Conservation (phyloP, 2,888 invertebrate species). For the Hoplodrina blanda region DNA sequence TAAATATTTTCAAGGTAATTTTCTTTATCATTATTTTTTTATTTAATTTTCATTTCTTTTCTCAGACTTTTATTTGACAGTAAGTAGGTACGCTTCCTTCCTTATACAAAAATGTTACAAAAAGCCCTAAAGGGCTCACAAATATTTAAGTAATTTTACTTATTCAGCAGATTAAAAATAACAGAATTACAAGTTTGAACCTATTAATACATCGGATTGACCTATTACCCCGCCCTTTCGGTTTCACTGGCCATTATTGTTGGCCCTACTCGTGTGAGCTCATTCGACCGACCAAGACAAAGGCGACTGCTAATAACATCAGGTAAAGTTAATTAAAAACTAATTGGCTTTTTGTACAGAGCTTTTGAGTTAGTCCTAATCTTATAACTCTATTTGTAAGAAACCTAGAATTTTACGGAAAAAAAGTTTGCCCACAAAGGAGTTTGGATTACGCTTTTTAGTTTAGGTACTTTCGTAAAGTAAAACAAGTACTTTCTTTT, state of each 20-base stretch:
- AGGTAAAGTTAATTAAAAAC: slow-evolving; percentile 28
- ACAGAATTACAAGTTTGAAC: slow-evolving; percentile 6
- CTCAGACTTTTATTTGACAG: no score
- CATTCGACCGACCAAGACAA: slow-evolving; percentile 33
- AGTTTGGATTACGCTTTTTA: slow-evolving; percentile 17
- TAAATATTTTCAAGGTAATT: no score
- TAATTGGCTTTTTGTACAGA: slow-evolving; percentile 6
- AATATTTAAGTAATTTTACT: background rate
- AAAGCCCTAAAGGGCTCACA: no score
- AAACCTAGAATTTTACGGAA: background rate
- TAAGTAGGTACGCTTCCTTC: no score
- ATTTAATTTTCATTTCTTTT: no score
- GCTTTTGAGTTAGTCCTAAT: background rate
- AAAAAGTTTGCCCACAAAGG: background rate
- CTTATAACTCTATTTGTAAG: background rate
- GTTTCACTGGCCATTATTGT: slow-evolving; percentile 19
- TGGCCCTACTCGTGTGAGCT: slow-evolving; percentile 17
- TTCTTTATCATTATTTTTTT: no score
- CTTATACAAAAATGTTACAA: no score
- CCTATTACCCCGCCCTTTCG: slow-evolving; percentile 39
- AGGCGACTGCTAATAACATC: slow-evolving; percentile 15
- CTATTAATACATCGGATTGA: slow-evolving; percentile 37
- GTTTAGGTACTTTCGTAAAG: slow-evolving; percentile 12
- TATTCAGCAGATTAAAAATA: slow-evolving; percentile 18
- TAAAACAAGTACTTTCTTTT: background rate